Conservation (phyloP, 2,797 vertebrate genomes). For the Phataginus tricuspis region DNA sequence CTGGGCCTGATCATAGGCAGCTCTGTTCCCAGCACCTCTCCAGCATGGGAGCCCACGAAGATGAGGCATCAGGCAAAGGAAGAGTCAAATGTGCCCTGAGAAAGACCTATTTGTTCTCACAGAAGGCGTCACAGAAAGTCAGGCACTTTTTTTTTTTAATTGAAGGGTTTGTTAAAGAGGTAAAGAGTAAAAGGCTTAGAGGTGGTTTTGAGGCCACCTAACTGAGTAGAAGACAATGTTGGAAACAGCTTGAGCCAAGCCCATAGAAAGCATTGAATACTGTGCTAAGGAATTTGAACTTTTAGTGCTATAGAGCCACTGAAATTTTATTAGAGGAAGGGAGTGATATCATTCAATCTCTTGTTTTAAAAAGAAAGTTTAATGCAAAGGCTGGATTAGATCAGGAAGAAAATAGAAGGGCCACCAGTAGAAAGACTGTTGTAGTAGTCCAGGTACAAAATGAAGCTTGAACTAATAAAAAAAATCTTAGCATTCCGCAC, state of each 20-base stretch:
- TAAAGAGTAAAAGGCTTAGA: not conserved
- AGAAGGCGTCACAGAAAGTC: not conserved
- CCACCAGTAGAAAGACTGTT: not conserved
- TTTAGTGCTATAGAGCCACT: not conserved
- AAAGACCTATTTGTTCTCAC: not conserved
- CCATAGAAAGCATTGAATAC: not conserved
- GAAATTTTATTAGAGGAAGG: not conserved
- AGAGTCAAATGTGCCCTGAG: not conserved
- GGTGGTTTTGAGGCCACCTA: not conserved
- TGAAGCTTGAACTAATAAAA: not conserved
- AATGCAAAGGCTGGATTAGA: not conserved
- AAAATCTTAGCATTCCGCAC: not conserved
- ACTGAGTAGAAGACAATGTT: not conserved
- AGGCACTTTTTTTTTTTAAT: not conserved
- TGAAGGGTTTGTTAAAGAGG: conserved; percentile 24
- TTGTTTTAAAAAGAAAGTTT: conserved; percentile 26
- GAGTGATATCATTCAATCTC: not conserved
- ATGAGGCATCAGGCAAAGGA: not conserved
- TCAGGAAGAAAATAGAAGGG: not conserved
- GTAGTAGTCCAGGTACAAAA: not conserved
- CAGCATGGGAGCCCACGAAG: not conserved
- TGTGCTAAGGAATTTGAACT: not conserved
- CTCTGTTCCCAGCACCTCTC: not conserved
- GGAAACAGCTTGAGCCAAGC: not conserved
- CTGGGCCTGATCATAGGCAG: not conserved